These are phyloP conservation scores for Cranoglanis bouderius DNA, from an alignment of 2,113 vertebrate species.

Conservation along the genomic window DNA sequence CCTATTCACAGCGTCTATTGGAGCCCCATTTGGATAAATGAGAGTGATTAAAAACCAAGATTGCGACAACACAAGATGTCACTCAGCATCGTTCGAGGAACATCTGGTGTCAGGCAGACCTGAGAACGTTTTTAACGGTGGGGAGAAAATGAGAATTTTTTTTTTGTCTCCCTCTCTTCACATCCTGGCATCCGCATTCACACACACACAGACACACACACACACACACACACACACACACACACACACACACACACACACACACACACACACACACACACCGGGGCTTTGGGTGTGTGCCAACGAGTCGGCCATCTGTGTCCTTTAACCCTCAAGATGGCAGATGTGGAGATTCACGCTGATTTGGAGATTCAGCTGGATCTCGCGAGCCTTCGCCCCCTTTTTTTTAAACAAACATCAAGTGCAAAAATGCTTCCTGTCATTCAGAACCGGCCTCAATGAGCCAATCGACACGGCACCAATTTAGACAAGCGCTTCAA, in stretches of 20 bases:
- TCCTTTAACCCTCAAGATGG: conserved; percentile 60
- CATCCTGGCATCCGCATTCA: conserved; percentile 51
- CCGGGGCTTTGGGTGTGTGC: conserved; percentile 51
- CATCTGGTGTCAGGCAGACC: conserved; percentile 59
- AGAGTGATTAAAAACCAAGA: conserved; percentile 57
- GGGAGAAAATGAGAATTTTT: conserved; percentile 49
- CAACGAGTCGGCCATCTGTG: conserved; percentile 56
- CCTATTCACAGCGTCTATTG: conserved; percentile 52
- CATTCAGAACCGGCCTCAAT: conserved; percentile 52
- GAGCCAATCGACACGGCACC: conserved; percentile 43
- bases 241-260: conserved; percentile 44
- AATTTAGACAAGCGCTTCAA: conserved; percentile 54
- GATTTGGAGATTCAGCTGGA: conserved; percentile 57
- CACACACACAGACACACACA: conserved; percentile 47
- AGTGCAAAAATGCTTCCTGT: conserved; percentile 55
- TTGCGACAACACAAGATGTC: conserved; percentile 55
- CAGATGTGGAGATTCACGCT: conserved; percentile 57
- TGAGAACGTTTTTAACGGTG: conserved; percentile 36
- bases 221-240: conserved; percentile 13
- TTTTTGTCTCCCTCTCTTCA: conserved; percentile 44
- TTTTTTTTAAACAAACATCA: conserved; percentile 33
- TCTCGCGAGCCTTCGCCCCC: conserved; percentile 31
- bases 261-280: conserved; percentile 13
- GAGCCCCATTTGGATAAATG: conserved; percentile 58
- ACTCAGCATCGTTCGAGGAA: conserved; percentile 53